Evolutionary conservation across 2,888 invertebrate species (phyloP).

Genomic region (Dusona sp.): DNA sequence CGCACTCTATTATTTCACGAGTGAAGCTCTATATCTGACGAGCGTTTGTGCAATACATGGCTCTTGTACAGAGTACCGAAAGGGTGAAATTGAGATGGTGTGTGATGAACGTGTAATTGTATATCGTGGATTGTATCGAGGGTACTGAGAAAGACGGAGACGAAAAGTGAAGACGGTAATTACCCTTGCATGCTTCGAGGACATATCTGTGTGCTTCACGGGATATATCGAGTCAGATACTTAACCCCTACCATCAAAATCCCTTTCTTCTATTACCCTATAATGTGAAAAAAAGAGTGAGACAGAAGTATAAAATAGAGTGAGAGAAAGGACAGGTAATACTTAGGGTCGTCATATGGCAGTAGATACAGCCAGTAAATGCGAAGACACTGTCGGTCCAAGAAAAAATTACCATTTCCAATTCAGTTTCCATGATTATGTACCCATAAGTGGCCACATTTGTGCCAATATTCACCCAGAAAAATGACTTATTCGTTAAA

Average conservation of each 20-base stretch:
- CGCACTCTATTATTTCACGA: constrained; percentile 34
- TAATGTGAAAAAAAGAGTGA: background rate
- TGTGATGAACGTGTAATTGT: constrained; percentile 36
- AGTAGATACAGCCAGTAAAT: constrained; percentile 39
- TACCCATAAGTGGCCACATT: constrained; percentile 75
- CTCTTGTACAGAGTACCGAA: constrained; percentile 51
- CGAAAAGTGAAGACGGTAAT: constrained; percentile 70
- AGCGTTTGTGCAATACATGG: constrained; percentile 48
- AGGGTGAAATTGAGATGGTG: constrained; percentile 51
- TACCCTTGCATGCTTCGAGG: constrained; percentile 83
- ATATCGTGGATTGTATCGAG: constrained; percentile 32
- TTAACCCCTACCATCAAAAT: constrained; percentile 64
- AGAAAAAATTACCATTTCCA: constrained; percentile 81
- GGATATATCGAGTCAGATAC: constrained; percentile 71
- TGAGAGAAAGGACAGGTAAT: constrained; percentile 24
- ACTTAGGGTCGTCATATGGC: constrained; percentile 34
- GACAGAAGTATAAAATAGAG: constrained; percentile 8
- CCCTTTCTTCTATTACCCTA: constrained; percentile 44
- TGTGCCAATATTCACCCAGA: constrained; percentile 9
- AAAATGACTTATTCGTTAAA: constrained; percentile 22
- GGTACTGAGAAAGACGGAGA: constrained; percentile 58
- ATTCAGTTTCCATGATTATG: constrained; percentile 81
- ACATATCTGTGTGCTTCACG: constrained; percentile 80
- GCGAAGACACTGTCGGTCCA: constrained; percentile 44
- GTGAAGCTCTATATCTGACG: constrained; percentile 20